Base-by-base conservation (phyloP, 1,140 invertebrate species). In the Campoletis sonorensis region DNA sequence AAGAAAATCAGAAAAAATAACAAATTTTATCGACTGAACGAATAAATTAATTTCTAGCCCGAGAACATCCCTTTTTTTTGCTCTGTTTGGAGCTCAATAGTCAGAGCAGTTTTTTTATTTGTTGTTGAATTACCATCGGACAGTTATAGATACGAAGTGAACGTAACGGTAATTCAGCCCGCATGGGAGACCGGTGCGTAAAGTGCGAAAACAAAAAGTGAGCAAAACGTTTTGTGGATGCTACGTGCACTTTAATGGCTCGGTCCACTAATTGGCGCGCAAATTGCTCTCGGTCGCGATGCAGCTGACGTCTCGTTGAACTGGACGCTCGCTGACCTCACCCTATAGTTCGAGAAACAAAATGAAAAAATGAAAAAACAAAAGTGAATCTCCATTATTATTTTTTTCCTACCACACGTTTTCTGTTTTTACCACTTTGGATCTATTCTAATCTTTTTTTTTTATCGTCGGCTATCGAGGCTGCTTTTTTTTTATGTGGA, bases 231-330 rank as follows among this genome's bases (percentile, higher is more conserved):
- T 64, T n/a, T 7, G 61, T 18, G 71, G n/a, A 49, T 45, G 71
- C 71, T 73, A 5, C 51, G 37, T 26, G 61, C 71, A 73, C 71
- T 73, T 73, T 73, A 73, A 73, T 73, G 71, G 71, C 33, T 73
- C 37, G 71, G 15, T 73, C 21, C 71, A 13, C 71, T 73, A 73
- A 73, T 73, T 73, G 71, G 40, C 71, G 40, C 71, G 71, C 71
- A 73, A 73, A 73, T 73, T 73, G 71, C 71, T 73, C 45, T 73
- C 40, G 71, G 71, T 26, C 71, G 21, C 37, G 71, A 73, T 40
- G 71, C 71, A 73, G 71, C 71, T 73, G 71, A 73, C 71, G 71
- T 73, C 71, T 33, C 71, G 71, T n/a, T 45, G 37, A 26, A 49
- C 61, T 26, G 61, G n/a, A 64, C 23, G 61, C 61, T 64, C 23